Evolutionary conservation across 2,888 invertebrate species (phyloP).

Genomic region (Agrochola lota): DNA sequence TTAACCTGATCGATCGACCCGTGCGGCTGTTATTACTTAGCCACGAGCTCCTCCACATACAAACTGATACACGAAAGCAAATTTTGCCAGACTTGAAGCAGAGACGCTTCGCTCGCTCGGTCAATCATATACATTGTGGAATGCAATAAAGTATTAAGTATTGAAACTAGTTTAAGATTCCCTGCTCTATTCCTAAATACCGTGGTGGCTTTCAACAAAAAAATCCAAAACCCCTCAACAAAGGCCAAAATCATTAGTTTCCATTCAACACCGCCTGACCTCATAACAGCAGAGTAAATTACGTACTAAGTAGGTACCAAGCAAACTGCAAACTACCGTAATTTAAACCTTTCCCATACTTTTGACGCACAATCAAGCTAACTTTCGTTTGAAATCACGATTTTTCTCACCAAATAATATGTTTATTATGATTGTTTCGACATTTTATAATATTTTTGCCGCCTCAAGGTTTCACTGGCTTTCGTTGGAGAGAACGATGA

Average conservation of each 20-base stretch:
- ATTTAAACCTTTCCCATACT: slow-evolving; percentile 64
- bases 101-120: too few species aligned
- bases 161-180: too few species aligned
- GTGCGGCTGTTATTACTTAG: too few species aligned
- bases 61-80: too few species aligned
- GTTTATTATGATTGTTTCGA: slow-evolving; percentile 47
- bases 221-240: background rate
- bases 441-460: slow-evolving; percentile 11
- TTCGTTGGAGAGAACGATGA: background rate
- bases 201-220: too few species aligned
- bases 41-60: too few species aligned
- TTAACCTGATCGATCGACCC: too few species aligned
- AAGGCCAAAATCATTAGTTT: slow-evolving; percentile 9
- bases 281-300: slow-evolving; percentile 46
- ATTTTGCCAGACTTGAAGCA: too few species aligned
- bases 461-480: slow-evolving; percentile 24
- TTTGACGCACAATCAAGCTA: slow-evolving; percentile 59
- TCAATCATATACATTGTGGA: too few species aligned
- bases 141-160: too few species aligned
- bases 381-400: slow-evolving; percentile 61
- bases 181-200: background rate
- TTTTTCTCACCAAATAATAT: slow-evolving; percentile 65
- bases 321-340: slow-evolving; percentile 46
- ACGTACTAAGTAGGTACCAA: slow-evolving; percentile 14
- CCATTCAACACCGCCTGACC: slow-evolving; percentile 39